Percentiles rank a stretch among this genome's conserved stretches.
Evolutionary conservation across 1,140 invertebrate species (phyloP).

Genomic region (Copidosoma floridanum): DNA sequence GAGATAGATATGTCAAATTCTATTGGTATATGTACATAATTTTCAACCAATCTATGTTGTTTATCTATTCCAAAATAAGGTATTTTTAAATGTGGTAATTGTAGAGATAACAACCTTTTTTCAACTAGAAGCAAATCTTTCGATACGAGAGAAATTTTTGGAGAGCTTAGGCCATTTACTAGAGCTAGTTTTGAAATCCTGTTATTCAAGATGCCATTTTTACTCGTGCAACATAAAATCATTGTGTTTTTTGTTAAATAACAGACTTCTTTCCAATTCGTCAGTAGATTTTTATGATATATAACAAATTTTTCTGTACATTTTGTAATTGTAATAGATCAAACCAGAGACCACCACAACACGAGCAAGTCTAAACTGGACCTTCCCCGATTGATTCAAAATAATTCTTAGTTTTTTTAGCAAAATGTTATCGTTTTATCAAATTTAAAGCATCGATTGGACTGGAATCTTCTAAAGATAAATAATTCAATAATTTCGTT

Average conservation of each 20-base stretch:
- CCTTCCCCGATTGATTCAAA: not conserved
- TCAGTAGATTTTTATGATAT: not conserved
- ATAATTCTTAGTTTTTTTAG: not conserved
- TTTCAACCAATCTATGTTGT: conserved; percentile 20
- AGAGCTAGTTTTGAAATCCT: not conserved
- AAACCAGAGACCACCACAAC: not conserved
- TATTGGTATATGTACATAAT: conserved; percentile 17
- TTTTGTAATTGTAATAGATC: not conserved
- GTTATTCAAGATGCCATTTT: not conserved
- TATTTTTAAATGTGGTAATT: conserved; percentile 23
- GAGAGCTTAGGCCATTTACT: not conserved
- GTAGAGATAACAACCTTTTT: conserved; percentile 21
- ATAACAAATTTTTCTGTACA: not conserved
- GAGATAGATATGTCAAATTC: conserved; percentile 6
- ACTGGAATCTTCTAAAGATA: not conserved
- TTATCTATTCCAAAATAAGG: conserved; percentile 16
- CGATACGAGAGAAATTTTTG: not conserved
- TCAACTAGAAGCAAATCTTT: conserved; percentile 3
- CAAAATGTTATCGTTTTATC: not conserved
- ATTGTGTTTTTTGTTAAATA: not conserved
- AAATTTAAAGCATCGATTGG: not conserved
- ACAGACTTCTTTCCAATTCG: not conserved
- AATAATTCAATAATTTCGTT: no score
- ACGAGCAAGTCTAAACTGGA: not conserved
- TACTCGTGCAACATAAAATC: not conserved